These are phyloP conservation scores for Mycetomoellerius zeteki DNA, from an alignment of 1,140 invertebrate genomes.

Conservation along the genomic window DNA sequence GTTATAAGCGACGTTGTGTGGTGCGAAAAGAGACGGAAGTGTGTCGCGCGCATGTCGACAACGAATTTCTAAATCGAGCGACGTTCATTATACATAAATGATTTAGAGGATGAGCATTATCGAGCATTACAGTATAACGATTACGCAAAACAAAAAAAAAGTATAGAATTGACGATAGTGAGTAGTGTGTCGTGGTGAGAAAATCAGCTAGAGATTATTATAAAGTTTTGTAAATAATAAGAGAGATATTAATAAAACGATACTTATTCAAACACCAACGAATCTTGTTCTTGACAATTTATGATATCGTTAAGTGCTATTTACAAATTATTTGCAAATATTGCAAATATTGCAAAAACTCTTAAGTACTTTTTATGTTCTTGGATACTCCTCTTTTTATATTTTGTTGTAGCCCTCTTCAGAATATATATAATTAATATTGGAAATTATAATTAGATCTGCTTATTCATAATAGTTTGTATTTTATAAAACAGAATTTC, in stretches of 20 bases:
- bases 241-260: conserved; percentile 87
- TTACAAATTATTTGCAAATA: no score
- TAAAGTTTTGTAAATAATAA: conserved; percentile 87
- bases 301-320: neutral
- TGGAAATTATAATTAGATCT: neutral
- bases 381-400: neutral
- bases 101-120: conserved; percentile 73
- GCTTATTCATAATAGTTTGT: neutral
- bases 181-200: conserved; percentile 82
- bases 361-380: neutral
- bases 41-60: conserved; percentile 17
- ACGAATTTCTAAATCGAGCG: conserved; percentile 60
- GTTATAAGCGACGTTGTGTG: conserved; percentile 29
- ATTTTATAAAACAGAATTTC: neutral
- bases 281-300: conserved; percentile 47
- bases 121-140: conserved; percentile 69
- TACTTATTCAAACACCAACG: conserved; percentile 82
- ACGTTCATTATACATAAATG: conserved; percentile 68
- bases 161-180: conserved; percentile 80
- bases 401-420: neutral
- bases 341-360: neutral
- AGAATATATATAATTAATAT: neutral
- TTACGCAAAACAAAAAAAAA: conserved; percentile 68
- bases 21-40: conserved; percentile 9
- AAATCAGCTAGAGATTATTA: conserved; percentile 86